These are phyloP conservation scores for Bos indicus DNA, from an alignment of 2,113 vertebrate genomes.

Conservation along the genomic window DNA sequence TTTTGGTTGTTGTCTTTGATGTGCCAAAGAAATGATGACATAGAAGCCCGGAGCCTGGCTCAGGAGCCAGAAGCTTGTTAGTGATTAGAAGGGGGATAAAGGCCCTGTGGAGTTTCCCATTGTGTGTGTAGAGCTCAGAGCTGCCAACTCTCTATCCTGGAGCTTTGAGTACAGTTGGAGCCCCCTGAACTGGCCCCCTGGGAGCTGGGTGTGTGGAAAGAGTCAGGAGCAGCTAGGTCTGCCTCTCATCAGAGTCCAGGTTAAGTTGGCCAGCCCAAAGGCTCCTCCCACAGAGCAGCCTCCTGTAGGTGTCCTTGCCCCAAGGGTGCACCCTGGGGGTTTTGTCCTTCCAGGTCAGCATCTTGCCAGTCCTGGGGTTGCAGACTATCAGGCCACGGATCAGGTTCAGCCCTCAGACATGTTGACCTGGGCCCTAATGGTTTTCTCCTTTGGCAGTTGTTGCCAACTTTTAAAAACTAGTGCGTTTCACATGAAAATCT, in stretches of 20 bases:
- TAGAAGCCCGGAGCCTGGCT: slow-evolving; percentile 12
- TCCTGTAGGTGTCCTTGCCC: background rate
- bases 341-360: background rate
- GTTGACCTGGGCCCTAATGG: background rate
- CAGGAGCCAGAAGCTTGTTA: slow-evolving; percentile 20
- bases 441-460: background rate
- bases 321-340: background rate
- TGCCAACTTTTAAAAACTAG: background rate
- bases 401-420: too few species aligned
- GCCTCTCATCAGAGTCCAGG: background rate
- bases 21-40: slow-evolving; percentile 46
- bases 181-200: background rate
- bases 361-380: background rate
- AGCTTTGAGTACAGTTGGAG: background rate
- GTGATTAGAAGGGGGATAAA: slow-evolving; percentile 16
- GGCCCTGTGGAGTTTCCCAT: background rate
- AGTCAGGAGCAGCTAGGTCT: background rate
- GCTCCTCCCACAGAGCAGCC: background rate
- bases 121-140: background rate
- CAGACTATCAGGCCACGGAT: background rate
- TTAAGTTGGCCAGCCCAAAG: background rate
- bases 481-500: background rate
- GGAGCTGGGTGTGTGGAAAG: background rate
- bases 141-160: background rate
- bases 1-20: slow-evolving; percentile 57